Percentiles rank a stretch among this genome's conserved stretches.
Evolutionary conservation across 2,797 vertebrate species (phyloP).

Genomic region (Decapterus maruadsi): DNA sequence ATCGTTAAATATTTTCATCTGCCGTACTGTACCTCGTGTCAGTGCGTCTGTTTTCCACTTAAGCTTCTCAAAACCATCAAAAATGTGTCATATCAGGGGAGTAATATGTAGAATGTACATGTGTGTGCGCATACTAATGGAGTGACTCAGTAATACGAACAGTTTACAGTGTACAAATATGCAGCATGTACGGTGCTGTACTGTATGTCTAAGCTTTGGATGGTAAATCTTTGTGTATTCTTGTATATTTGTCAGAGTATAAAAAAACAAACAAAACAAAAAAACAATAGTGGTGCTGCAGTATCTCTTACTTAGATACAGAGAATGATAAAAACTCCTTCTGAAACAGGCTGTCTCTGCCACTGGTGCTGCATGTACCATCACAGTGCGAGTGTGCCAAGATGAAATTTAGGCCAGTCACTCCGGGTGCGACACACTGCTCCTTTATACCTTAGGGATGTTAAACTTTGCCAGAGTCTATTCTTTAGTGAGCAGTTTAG

Average conservation of each 20-base stretch:
- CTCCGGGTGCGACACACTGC: slow-evolving; percentile 34
- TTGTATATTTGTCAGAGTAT: too few relatives aligned
- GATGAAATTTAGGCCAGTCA: slow-evolving; percentile 37
- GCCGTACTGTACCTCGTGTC: slow-evolving; percentile 9
- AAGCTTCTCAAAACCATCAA: background rate
- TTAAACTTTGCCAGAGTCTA: slow-evolving; percentile 1
- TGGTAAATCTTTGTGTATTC: background rate
- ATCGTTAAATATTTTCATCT: slow-evolving; percentile 22
- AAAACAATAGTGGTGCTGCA: background rate
- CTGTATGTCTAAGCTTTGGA: background rate
- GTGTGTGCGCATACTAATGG: background rate
- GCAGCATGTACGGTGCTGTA: background rate
- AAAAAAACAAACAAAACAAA: background rate
- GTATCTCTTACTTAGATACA: background rate
- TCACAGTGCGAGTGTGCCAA: slow-evolving; percentile 28
- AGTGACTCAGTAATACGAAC: background rate
- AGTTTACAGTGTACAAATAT: background rate
- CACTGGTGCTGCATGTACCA: slow-evolving; percentile 26
- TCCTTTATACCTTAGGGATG: slow-evolving; percentile 25
- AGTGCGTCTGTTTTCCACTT: slow-evolving; percentile 3
- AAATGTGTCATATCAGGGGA: background rate
- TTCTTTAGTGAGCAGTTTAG: slow-evolving; percentile 2
- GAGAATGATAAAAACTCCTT: slow-evolving; percentile 8
- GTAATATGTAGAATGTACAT: slow-evolving; percentile 4
- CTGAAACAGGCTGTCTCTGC: slow-evolving; percentile 6